Evolutionary conservation across 2,888 invertebrate genomes (phyloP), one percentile per base, ranked within the genome.

Genomic region (Drosophila mulleri): DNA sequence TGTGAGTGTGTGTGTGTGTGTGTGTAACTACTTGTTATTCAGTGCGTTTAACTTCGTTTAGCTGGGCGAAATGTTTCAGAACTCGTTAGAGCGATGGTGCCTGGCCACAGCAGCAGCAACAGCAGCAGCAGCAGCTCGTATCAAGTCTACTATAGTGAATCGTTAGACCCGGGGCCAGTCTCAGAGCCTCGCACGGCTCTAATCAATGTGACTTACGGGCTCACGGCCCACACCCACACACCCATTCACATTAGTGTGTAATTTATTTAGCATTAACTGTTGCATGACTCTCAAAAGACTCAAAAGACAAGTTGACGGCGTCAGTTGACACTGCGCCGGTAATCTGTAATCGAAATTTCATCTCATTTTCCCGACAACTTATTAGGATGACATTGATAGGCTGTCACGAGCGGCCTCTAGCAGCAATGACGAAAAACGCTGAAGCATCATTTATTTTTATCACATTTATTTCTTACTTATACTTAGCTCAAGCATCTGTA

Each of bases 1-100:
- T 53, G 26, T 35, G 72, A 37, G 58, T 57, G 59, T 57, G 58
- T 47, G 47, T 59, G 37, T 62, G 48, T 65, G 52, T 47, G 44
- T 11, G 16, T 20, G 75, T 74, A 85, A 79, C 84, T 84, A 87
- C 88, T 84, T 84, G 85, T 75, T 84, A 84, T 84, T 83, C 84
- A 88, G 77, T 81, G 79, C 85, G 88, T 88, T 84, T 83, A 82
- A 79, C 84, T 84, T 84, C 84, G 84, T 84, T 84, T 84, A 84
- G 85, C 79, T 79, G 85, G 88, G 85, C 81, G 77, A 88, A 84
- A 84, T 84, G 83, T 84, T 84, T 85, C 72, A 77, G 85, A 84
- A 83, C 85, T 84, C 88, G 84, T 84, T 84, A 84, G 88, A 67
- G 79, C 69, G 64, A 68, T 67, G 72, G 72, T 16, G 16, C 58